Percentiles rank a stretch among this genome's conserved stretches.
phyloP scores from a whole-genome alignment of 2,797 vertebrate species.

The Vultur gryphus region DNA sequence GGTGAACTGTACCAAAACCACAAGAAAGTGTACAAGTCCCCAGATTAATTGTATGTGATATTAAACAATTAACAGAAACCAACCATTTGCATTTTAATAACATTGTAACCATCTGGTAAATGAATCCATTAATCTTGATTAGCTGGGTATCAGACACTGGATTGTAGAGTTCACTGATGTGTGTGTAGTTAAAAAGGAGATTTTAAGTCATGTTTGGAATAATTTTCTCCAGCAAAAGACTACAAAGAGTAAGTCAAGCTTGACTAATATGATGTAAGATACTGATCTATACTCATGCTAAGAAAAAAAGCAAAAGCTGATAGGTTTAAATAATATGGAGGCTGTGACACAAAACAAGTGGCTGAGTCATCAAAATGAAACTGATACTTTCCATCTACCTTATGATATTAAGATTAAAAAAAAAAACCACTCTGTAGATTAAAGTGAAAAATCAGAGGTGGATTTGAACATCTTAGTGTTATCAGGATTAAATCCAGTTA shows the following conservation, averaged over 20 bases:
- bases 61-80: conserved; percentile 90
- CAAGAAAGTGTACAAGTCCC: conserved; percentile 56
- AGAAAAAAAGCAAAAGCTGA: neutral
- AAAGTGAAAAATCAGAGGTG: neutral
- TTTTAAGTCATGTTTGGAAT: conserved; percentile 23
- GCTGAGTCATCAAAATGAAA: neutral
- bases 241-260: neutral
- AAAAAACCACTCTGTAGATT: neutral
- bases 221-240: conserved; percentile 23
- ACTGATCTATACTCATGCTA: neutral
- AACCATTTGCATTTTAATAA: conserved; percentile 99
- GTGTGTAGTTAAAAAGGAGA: conserved; percentile 53
- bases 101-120: conserved; percentile 91
- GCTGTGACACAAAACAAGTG: neutral
- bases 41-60: conserved; percentile 89
- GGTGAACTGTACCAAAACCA: conserved; percentile 45
- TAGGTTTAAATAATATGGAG: neutral
- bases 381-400: neutral
- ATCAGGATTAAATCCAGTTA: neutral
- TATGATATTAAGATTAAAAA: neutral
- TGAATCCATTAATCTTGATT: conserved; percentile 97
- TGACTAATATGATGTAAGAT: neutral
- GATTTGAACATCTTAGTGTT: neutral
- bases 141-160: conserved; percentile 79
- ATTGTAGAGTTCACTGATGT: conserved; percentile 78